Conservation (phyloP, 1,140 invertebrate genomes). For the Drosophila melanogaster region DNA sequence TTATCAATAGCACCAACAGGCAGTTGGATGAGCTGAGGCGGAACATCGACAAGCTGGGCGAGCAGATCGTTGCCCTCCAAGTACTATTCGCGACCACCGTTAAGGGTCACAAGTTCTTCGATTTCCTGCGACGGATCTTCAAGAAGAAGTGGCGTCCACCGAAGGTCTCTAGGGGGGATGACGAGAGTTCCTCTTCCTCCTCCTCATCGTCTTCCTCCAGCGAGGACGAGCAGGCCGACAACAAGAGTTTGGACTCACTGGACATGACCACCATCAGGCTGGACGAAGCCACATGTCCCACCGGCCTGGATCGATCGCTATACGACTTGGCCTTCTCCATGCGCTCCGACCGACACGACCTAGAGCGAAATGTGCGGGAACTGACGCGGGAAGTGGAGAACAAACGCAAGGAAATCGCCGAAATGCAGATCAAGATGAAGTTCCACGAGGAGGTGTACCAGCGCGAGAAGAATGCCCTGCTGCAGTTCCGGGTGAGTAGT, state of each 20-base stretch:
- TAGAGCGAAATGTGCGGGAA: constrained; percentile 85
- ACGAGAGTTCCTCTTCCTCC: constrained; percentile 61
- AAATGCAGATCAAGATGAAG: constrained; percentile 72
- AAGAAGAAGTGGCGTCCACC: constrained; percentile 90
- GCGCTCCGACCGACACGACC: constrained; percentile 86
- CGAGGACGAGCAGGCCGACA: constrained; percentile 87
- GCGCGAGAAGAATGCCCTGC: constrained; percentile 62
- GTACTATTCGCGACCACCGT: constrained; percentile 86
- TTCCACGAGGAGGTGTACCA: constrained; percentile 67
- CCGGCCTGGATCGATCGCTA: constrained; percentile 88
- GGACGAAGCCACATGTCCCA: constrained; percentile 91
- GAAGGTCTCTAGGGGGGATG: constrained; percentile 77
- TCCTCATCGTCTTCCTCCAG: constrained; percentile 85
- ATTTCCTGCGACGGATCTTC: constrained; percentile 91
- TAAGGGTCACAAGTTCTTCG: constrained; percentile 89
- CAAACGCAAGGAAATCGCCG: constrained; percentile 78
- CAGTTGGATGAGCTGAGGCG: constrained; percentile 87
- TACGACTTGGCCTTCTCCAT: constrained; percentile 88
- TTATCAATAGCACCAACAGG: constrained; percentile 85
- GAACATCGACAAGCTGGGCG: constrained; percentile 86
- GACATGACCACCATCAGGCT: constrained; percentile 87
- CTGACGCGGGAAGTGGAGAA: constrained; percentile 84
- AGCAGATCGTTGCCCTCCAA: constrained; percentile 86
- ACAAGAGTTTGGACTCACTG: constrained; percentile 86
- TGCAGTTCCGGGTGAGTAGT: constrained; percentile 58